Evolutionary conservation across 2,113 vertebrate genomes (phyloP).

Genomic region (Hypanus sabinus): DNA sequence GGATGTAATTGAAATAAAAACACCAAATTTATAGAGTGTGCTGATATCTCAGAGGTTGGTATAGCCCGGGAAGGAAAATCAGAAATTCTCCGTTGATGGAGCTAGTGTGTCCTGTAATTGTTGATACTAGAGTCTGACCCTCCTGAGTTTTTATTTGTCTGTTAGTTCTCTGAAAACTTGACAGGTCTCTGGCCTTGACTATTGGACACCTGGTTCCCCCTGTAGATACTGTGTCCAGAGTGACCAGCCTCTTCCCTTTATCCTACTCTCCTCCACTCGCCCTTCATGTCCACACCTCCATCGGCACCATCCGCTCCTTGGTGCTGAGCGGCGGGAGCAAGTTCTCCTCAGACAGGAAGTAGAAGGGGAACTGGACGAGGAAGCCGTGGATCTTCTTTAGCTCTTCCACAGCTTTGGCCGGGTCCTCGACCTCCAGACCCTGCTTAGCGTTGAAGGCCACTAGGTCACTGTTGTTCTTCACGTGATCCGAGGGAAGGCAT

Average conservation of each 20-base stretch:
- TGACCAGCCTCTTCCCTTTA: not conserved
- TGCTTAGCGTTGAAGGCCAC: conserved; percentile 70
- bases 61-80: not conserved
- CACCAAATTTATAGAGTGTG: not conserved
- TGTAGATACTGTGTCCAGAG: not conserved
- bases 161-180: not conserved
- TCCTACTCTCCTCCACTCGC: not conserved
- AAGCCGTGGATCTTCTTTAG: conserved; percentile 88
- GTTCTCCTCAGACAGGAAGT: conserved; percentile 79
- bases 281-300: conserved; percentile 89
- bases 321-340: conserved; percentile 85
- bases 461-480: conserved; percentile 72
- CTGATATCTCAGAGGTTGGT: too few relatives aligned
- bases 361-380: conserved; percentile 86
- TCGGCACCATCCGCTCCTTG: conserved; percentile 91
- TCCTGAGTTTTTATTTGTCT: not conserved
- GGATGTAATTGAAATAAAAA: too few relatives aligned
- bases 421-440: conserved; percentile 70
- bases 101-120: not conserved
- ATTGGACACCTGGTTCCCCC: not conserved
- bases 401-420: conserved; percentile 71
- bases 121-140: not conserved
- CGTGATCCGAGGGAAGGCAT: conserved; percentile 85
- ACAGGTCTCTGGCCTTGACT: not conserved
- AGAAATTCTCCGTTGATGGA: not conserved